Conservation (phyloP, 2,797 vertebrate species). For the Chloroceryle amazona region DNA sequence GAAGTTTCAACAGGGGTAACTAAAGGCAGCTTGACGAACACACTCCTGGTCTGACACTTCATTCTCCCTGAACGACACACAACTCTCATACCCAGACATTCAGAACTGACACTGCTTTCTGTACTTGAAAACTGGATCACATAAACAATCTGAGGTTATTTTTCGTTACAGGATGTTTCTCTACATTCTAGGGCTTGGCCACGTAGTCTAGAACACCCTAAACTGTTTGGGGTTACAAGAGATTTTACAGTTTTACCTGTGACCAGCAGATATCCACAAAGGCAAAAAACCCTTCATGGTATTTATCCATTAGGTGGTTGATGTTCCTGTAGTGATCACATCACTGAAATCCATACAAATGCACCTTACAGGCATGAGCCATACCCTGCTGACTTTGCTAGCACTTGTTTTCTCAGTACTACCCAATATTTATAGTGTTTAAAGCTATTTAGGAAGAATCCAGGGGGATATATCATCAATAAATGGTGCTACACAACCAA, state of each 20-base stretch:
- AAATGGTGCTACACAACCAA: background rate
- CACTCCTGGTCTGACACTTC: background rate
- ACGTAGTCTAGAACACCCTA: background rate
- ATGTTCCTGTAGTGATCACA: background rate
- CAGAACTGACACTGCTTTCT: background rate
- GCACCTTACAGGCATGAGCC: background rate
- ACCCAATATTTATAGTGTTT: background rate
- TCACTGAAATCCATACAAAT: background rate
- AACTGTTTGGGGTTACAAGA: background rate
- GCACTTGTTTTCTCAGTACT: background rate
- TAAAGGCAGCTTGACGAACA: background rate
- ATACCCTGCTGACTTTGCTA: background rate
- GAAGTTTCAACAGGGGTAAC: background rate
- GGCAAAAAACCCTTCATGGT: background rate
- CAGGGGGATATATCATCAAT: background rate
- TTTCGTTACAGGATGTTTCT: background rate
- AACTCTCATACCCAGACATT: background rate
- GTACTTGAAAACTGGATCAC: background rate
- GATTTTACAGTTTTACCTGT: background rate
- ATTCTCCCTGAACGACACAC: background rate
- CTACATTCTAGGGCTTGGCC: background rate
- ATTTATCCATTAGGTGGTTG: background rate
- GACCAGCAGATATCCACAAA: background rate
- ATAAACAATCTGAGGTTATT: background rate
- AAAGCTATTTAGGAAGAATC: background rate